Percentiles rank a stretch among this genome's conserved stretches.
phyloP scores from a whole-genome alignment of 2,113 vertebrate species.

The Todiramphus chloris region DNA sequence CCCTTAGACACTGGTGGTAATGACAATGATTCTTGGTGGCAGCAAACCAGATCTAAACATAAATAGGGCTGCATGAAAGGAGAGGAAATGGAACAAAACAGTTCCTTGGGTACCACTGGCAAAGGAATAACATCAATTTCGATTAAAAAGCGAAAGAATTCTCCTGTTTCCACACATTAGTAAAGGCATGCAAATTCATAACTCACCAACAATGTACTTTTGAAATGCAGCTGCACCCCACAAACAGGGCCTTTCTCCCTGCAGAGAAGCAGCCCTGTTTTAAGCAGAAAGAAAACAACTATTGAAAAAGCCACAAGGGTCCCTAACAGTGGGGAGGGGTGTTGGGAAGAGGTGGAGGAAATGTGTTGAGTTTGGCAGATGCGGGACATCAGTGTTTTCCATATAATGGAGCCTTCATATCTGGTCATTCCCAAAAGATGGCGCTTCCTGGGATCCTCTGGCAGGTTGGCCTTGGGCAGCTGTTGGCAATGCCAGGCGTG shows the following conservation, averaged over 20 bases:
- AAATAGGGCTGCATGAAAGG: constrained; percentile 83
- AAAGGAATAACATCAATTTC: constrained; percentile 85
- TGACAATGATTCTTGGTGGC: constrained; percentile 78
- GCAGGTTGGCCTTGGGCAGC: not conserved
- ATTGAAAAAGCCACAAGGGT: constrained; percentile 74
- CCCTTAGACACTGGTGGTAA: constrained; percentile 71
- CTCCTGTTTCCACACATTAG: constrained; percentile 80
- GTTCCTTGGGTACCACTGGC: constrained; percentile 81
- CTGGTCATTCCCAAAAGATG: not conserved
- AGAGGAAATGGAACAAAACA: constrained; percentile 83
- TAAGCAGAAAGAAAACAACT: constrained; percentile 76
- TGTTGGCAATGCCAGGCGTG: constrained; percentile 2
- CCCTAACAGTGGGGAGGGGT: constrained; percentile 44
- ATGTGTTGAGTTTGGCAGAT: constrained; percentile 54
- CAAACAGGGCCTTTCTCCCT: constrained; percentile 75
- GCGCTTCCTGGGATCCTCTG: not conserved
- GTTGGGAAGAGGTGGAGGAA: constrained; percentile 36
- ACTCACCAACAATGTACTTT: constrained; percentile 82
- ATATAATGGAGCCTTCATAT: constrained; percentile 61
- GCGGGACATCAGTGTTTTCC: constrained; percentile 19
- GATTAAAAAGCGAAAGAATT: constrained; percentile 75
- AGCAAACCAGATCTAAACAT: constrained; percentile 79
- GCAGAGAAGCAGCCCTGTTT: constrained; percentile 78
- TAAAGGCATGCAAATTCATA: constrained; percentile 82
- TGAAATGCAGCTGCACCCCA: constrained; percentile 81